These are phyloP conservation scores for Barbus barbus DNA, from an alignment of 2,113 vertebrate genomes.

Conservation along the genomic window DNA sequence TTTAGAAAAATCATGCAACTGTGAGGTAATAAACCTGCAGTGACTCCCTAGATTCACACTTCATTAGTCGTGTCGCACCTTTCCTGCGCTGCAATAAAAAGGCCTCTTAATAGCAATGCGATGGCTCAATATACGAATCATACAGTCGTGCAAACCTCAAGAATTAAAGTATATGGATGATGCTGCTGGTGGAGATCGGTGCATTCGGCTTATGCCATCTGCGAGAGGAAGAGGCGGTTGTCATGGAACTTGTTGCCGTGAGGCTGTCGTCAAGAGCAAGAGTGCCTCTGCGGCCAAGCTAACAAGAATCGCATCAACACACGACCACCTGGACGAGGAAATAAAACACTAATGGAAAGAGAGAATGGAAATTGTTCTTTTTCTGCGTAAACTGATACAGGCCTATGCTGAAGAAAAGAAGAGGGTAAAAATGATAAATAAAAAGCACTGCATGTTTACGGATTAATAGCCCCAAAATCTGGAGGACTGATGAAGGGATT, in stretches of 20 bases:
- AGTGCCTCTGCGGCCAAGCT: slow-evolving; percentile 11
- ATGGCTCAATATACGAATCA: neutral
- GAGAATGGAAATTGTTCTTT: neutral
- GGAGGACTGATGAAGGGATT: neutral
- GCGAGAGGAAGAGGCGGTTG: slow-evolving; percentile 37
- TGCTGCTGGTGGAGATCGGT: slow-evolving; percentile 5
- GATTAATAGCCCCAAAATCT: neutral
- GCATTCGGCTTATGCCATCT: slow-evolving; percentile 33
- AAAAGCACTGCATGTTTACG: neutral
- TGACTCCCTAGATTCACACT: slow-evolving; percentile 18
- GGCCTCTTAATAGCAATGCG: neutral
- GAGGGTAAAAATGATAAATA: neutral
- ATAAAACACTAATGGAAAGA: neutral
- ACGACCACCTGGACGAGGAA: slow-evolving; percentile 25
- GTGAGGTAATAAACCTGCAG: slow-evolving; percentile 6
- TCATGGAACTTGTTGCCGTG: slow-evolving; percentile 48
- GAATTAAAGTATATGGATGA: neutral
- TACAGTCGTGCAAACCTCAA: neutral
- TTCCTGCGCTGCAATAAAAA: neutral
- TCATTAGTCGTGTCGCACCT: slow-evolving; percentile 8
- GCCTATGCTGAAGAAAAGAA: neutral
- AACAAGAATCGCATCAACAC: slow-evolving; percentile 29
- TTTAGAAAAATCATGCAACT: neutral
- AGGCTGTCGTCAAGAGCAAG: slow-evolving; percentile 10
- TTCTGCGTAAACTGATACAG: neutral